Conservation (phyloP, 2,888 invertebrate genomes). For the Acheta domesticus region DNA sequence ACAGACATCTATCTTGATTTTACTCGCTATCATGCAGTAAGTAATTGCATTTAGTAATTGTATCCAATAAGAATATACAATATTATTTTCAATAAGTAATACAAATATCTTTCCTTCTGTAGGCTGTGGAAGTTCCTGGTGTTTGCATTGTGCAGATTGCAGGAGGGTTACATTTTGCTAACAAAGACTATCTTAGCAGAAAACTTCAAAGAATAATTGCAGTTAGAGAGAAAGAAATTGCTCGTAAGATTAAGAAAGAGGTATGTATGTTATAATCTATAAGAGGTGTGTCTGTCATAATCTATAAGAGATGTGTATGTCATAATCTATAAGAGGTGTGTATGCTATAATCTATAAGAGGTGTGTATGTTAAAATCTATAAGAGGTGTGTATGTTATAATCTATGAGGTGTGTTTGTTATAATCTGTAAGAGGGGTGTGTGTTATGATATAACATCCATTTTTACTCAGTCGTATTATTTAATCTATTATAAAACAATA, state of each 20-base stretch:
- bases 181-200: conserved; percentile 40
- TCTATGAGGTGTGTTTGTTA: too few relatives aligned
- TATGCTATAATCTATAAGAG: too few relatives aligned
- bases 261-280: too few relatives aligned
- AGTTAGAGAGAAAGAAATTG: not conserved
- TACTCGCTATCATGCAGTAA: conserved; percentile 36
- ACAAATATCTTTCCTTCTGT: conserved; percentile 25
- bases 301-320: too few relatives aligned
- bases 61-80: not conserved
- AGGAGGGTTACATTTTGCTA: conserved; percentile 45
- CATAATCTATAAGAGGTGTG: too few relatives aligned
- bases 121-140: conserved; percentile 39
- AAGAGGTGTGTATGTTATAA: too few relatives aligned
- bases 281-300: too few relatives aligned
- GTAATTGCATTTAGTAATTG: conserved; percentile 11
- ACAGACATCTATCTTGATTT: conserved; percentile 46
- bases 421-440: too few relatives aligned
- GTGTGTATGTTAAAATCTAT: too few relatives aligned
- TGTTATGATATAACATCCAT: too few relatives aligned
- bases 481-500: too few relatives aligned
- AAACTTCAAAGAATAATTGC: conserved; percentile 30
- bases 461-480: too few relatives aligned
- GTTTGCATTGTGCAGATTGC: conserved; percentile 39
- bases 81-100: not conserved
- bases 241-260: not conserved